A percentile compares a stretch with the other conserved stretches of the same genome.
Conservation (phyloP, 2,888 invertebrate species). For the Uropetala carovei region DNA sequence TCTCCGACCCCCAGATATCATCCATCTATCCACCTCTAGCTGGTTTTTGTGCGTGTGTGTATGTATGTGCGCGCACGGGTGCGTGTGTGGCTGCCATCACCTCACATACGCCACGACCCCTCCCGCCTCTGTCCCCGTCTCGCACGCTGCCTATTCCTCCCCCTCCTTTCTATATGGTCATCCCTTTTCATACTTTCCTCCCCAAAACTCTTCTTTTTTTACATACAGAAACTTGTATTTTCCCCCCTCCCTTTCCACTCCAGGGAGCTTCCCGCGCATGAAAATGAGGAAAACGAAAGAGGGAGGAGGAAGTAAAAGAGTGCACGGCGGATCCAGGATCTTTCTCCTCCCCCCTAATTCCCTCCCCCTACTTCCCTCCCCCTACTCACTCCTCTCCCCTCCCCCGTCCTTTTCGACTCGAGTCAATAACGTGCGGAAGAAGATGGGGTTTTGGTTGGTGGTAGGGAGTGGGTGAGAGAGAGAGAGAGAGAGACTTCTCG, state of each 20-base stretch:
- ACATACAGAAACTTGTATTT: not conserved
- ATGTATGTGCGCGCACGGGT: too few relatives aligned
- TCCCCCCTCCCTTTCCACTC: not conserved
- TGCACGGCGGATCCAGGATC: not conserved
- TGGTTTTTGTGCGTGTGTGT: too few relatives aligned
- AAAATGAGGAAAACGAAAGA: not conserved
- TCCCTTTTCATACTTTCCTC: not conserved
- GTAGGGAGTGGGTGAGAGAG: not conserved
- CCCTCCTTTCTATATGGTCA: not conserved
- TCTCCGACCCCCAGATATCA: too few relatives aligned
- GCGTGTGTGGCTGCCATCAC: too few relatives aligned
- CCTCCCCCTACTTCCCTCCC: not conserved
- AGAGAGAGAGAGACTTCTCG: not conserved
- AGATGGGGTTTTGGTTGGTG: not conserved
- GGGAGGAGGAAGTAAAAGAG: not conserved
- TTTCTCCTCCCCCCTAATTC: not conserved
- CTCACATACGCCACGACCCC: not conserved
- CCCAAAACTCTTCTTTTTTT: not conserved
- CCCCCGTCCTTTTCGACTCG: not conserved
- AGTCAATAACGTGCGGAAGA: constrained; percentile 24
- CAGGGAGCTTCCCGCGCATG: not conserved
- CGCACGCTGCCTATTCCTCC: not conserved
- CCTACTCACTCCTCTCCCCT: not conserved
- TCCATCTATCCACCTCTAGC: too few relatives aligned
- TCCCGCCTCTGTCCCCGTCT: not conserved